Evolutionary conservation across 2,113 vertebrate genomes (phyloP), one percentile per base, ranked within the genome.

Genomic region (Alexandromys fortis): DNA sequence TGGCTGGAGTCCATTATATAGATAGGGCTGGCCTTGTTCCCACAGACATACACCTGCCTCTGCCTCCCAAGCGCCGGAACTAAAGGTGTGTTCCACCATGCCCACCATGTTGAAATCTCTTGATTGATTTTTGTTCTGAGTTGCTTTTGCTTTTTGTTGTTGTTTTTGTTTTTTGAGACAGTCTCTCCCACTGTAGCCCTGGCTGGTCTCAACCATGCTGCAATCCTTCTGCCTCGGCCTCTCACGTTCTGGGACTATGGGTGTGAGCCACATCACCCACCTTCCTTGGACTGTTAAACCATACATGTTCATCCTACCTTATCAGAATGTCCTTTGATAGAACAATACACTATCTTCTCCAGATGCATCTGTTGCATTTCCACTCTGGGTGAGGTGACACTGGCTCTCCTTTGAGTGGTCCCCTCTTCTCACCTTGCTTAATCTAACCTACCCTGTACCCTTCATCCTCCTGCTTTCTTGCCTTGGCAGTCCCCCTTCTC

Each of bases 331-430:
- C 24, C 42, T 81, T 68, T 61, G 30, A 2, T 42, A 28, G 45
- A 55, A 42, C 4, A 63, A 78, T 45, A 63, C 47, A 19, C 8
- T 17, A 6, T 3, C 7, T 87, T 22, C 78, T 49, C 73, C n/a
- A 10, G 58, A 22, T 78, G 1, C 38, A 26, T 90, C 70, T 90
- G 75, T 52, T 30, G 24, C 9, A 12, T 22, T 58, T 16, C 47
- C 30, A 30, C 22, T 89, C 72, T 26, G 45, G 55, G 38, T 45
- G 78, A 1, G 3, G 42, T 10, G 17, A 83, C 8, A 7, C n/a
- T 9, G 0, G 72, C 35, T 55, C 26, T 47, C 17, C 0, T 21
- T 6, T 9, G 22, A 11, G 45, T 4, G 2, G 13, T 47, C 13
- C n/a, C 61, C 19, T 38, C 58, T 7, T 21, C 45, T 45, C 5